Evolutionary conservation across 2,113 vertebrate species (phyloP).

Genomic region (Bathybates hornii): DNA sequence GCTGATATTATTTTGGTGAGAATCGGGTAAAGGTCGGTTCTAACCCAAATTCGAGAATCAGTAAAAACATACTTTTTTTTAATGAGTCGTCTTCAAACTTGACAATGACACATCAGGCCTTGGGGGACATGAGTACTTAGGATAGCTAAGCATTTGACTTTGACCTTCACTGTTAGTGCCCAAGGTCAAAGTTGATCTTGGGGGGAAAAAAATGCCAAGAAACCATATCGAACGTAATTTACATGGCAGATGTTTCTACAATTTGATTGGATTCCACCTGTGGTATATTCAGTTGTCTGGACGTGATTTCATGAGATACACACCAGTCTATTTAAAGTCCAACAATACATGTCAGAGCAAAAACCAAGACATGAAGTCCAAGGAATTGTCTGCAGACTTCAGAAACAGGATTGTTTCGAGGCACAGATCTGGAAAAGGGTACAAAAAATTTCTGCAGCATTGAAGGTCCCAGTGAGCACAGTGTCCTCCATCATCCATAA

Average conservation of each 20-base stretch:
- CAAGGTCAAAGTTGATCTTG: background rate
- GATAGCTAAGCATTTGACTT: background rate
- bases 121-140: background rate
- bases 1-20: background rate
- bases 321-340: background rate
- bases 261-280: fast-evolving
- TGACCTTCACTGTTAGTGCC: background rate
- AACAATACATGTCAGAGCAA: background rate
- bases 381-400: background rate
- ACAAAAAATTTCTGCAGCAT: fast-evolving
- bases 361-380: background rate
- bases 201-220: fast-evolving
- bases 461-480: background rate
- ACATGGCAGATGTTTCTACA: background rate
- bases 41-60: fast-evolving
- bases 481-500: background rate
- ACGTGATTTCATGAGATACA: background rate
- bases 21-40: fast-evolving
- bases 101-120: fast-evolving
- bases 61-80: background rate
- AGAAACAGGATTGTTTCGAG: background rate
- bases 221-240: fast-evolving
- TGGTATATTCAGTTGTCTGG: background rate
- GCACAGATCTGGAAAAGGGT: background rate
- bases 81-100: background rate